phyloP scores from a whole-genome alignment of 2,888 invertebrate genomes.

The Synanthedon tipuliformis region DNA sequence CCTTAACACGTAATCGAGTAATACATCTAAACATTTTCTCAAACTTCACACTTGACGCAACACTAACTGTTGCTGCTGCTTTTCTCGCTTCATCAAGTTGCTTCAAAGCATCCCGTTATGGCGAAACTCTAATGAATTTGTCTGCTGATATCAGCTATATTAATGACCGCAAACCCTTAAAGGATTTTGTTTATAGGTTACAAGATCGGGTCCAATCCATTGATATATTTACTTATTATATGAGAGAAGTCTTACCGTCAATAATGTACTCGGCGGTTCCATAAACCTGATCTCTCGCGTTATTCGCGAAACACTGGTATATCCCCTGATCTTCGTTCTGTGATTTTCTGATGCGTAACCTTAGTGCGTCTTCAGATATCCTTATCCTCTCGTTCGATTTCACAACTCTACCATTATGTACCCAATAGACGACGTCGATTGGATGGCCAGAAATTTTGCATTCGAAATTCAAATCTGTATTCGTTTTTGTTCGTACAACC shows the following conservation, averaged over 20 bases:
- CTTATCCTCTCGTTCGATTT: conserved; percentile 70
- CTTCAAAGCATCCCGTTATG: too few species aligned
- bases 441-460: conserved; percentile 91
- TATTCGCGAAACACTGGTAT: conserved; percentile 91
- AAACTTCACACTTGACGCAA: too few species aligned
- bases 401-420: conserved; percentile 79
- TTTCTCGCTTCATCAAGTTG: too few species aligned
- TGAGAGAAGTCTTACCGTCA: conserved; percentile 71
- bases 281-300: conserved; percentile 86
- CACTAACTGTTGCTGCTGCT: too few species aligned
- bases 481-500: conserved; percentile 83
- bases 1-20: too few species aligned
- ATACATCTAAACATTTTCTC: too few species aligned
- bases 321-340: conserved; percentile 88
- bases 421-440: conserved; percentile 82
- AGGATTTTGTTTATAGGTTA: too few species aligned
- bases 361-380: conserved; percentile 58
- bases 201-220: too few species aligned
- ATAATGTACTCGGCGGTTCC: conserved; percentile 84
- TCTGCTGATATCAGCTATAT: too few species aligned
- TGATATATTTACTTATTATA: not conserved
- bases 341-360: conserved; percentile 74
- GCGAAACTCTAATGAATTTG: too few species aligned
- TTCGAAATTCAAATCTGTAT: conserved; percentile 85
- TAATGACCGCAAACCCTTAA: too few species aligned